Conservation (phyloP, 1,140 invertebrate species). For the Trinorchestia longiramus region DNA sequence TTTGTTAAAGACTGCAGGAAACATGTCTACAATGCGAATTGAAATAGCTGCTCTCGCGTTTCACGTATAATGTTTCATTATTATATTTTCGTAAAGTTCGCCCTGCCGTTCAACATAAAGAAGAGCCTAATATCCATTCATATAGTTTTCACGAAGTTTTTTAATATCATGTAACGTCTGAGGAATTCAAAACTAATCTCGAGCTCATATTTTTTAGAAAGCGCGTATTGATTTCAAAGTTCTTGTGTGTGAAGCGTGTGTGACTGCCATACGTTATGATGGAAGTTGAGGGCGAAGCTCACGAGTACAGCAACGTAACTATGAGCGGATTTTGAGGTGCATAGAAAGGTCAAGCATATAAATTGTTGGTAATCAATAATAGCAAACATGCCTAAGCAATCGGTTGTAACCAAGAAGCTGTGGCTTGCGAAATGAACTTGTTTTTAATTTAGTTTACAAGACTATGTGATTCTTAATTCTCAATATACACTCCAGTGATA, state of each 20-base stretch:
- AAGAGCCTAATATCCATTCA: background rate
- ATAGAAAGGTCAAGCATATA: background rate
- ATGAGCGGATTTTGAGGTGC: background rate
- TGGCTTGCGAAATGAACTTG: no score
- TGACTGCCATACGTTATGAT: background rate
- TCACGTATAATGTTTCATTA: background rate
- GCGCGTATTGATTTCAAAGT: background rate
- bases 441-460: no score
- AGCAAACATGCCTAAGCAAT: background rate
- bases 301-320: background rate
- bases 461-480: no score
- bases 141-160: background rate
- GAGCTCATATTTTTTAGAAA: background rate
- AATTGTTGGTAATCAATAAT: background rate
- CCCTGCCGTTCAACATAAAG: background rate
- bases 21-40: background rate
- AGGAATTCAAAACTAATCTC: background rate
- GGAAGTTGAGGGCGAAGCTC: background rate
- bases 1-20: background rate
- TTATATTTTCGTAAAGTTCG: background rate
- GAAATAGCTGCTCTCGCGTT: background rate
- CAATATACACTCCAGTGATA: no score
- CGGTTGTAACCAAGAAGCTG: background rate
- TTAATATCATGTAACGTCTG: background rate
- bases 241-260: background rate